Percentiles rank a stretch among this genome's conserved stretches.
phyloP scores from a whole-genome alignment of 2,888 invertebrate species.

The Emmelina monodactyla region DNA sequence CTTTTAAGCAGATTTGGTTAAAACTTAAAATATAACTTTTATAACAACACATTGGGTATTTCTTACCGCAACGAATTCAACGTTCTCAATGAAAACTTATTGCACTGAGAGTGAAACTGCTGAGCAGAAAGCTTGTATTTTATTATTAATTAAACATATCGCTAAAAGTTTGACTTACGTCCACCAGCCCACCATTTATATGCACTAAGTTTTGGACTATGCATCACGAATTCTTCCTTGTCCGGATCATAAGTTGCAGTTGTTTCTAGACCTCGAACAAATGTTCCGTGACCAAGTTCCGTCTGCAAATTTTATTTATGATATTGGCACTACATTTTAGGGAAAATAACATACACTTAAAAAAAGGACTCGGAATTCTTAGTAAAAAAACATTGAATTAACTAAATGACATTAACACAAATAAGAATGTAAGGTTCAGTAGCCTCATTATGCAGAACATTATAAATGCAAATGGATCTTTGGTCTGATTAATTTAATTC shows the following conservation, averaged over 20 bases:
- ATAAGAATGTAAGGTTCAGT: background rate
- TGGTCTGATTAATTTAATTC: too few species aligned
- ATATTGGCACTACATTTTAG: background rate
- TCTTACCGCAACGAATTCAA: too few species aligned
- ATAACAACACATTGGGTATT: too few species aligned
- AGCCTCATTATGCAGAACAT: too few species aligned
- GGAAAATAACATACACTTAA: background rate
- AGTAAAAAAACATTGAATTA: background rate
- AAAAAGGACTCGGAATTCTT: background rate
- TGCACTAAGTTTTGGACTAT: conserved; percentile 86
- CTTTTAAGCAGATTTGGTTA: too few species aligned
- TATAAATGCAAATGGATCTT: too few species aligned
- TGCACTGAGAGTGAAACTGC: too few species aligned
- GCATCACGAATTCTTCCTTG: conserved; percentile 85
- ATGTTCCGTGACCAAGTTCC: conserved; percentile 94
- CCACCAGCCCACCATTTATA: conserved; percentile 98
- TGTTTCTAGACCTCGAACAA: conserved; percentile 90
- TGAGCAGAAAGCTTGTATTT: too few species aligned
- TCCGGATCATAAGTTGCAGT: conserved; percentile 87
- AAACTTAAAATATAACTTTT: too few species aligned
- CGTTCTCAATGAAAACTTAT: too few species aligned
- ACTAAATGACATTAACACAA: background rate
- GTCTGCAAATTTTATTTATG: conserved; percentile 66
- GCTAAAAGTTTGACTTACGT: too few species aligned
- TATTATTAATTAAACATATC: too few species aligned